These are phyloP conservation scores for Aphelinus certus DNA, from an alignment of 1,140 invertebrate genomes.

Conservation along the genomic window DNA sequence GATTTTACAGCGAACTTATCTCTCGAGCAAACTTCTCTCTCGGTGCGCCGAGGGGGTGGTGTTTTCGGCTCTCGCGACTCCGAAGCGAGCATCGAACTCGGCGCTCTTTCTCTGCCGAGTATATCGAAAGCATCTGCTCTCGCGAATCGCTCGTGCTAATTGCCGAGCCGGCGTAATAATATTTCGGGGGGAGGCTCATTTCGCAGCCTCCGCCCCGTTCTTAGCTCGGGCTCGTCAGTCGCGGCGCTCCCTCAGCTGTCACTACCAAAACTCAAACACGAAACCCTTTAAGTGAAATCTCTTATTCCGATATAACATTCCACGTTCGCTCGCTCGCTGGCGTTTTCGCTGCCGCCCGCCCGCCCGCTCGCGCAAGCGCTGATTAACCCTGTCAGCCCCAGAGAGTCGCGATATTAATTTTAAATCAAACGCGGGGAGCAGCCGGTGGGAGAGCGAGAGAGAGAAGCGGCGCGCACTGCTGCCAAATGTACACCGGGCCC, in stretches of 20 bases:
- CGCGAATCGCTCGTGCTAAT: too few species aligned
- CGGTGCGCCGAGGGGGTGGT: too few species aligned
- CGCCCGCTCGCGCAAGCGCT: constrained; percentile 40
- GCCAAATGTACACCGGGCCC: constrained; percentile 32
- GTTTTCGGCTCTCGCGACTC: too few species aligned
- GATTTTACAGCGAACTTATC: too few species aligned
- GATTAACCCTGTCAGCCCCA: constrained; percentile 67
- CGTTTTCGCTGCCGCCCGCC: constrained; percentile 48
- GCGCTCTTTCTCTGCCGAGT: too few species aligned
- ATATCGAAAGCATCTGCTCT: too few species aligned
- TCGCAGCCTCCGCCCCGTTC: constrained; percentile 50
- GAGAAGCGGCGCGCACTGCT: background rate
- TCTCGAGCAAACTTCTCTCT: too few species aligned
- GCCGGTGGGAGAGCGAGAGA: constrained; percentile 22
- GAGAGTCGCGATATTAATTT: constrained; percentile 67
- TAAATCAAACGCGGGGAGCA: constrained; percentile 54
- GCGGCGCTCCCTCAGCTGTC: constrained; percentile 56
- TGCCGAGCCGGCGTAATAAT: background rate
- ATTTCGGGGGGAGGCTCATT: constrained; percentile 53
- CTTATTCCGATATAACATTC: constrained; percentile 66
- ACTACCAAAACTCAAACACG: constrained; percentile 66
- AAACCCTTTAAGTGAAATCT: constrained; percentile 68
- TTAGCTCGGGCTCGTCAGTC: constrained; percentile 36
- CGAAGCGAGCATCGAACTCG: too few species aligned
- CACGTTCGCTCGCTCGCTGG: constrained; percentile 44